Evolutionary conservation across 2,797 vertebrate genomes (phyloP).

Genomic region (Ambastaia sidthimunki): DNA sequence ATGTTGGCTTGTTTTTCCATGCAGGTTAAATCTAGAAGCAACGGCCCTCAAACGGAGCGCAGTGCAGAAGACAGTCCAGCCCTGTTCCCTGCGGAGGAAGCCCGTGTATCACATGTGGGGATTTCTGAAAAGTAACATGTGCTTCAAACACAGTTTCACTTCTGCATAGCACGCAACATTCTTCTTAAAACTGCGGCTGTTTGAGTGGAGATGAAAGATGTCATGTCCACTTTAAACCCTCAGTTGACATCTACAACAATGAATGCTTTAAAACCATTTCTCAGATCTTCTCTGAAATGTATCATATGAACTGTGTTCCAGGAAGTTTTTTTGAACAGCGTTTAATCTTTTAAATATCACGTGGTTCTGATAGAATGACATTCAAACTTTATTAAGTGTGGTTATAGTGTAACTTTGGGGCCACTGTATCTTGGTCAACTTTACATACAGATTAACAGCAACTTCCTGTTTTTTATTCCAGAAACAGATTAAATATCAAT

Average conservation of each 20-base stretch:
- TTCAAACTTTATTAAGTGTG: no score
- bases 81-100: conserved; percentile 68
- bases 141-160: not conserved
- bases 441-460: not conserved
- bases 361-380: not conserved
- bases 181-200: not conserved
- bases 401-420: no score
- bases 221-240: no score
- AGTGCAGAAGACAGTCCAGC: conserved; percentile 65
- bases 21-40: conserved; percentile 76
- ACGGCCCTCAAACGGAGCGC: conserved; percentile 51
- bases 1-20: conserved; percentile 2
- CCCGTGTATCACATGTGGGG: conserved; percentile 66
- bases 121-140: conserved; percentile 74
- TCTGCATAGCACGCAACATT: not conserved
- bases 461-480: conserved; percentile 55
- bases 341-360: not conserved
- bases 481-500: conserved; percentile 73
- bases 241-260: no score
- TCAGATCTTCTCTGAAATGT: not conserved
- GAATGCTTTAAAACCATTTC: not conserved
- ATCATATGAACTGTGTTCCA: no score
- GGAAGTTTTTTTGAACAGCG: no score
- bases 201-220: no score
- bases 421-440: not conserved